Conservation (phyloP, 2,113 vertebrate species). For the Turdus rufiventris region DNA sequence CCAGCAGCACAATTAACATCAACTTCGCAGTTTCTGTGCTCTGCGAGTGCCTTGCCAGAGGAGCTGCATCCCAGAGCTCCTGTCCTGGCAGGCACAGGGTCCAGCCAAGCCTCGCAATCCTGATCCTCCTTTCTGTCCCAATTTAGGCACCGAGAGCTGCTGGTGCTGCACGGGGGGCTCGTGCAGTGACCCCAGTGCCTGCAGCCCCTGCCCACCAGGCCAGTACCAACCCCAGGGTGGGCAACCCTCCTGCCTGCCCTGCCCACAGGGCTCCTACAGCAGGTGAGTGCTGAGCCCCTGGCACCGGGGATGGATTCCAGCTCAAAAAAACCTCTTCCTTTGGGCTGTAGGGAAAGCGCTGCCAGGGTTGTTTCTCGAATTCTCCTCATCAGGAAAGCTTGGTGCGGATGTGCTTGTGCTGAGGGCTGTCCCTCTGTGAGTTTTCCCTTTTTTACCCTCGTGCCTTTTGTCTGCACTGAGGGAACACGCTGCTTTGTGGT, state of each 20-base stretch:
- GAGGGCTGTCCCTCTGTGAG: background rate
- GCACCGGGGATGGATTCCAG: too few relatives aligned
- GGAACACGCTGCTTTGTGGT: background rate
- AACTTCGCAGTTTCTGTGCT: background rate
- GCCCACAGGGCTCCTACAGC: slow-evolving; percentile 72
- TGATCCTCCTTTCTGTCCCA: background rate
- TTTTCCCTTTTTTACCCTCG: accelerated
- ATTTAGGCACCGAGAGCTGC: slow-evolving; percentile 75
- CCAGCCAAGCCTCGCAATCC: background rate
- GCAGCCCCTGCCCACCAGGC: slow-evolving; percentile 74
- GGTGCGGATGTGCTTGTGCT: background rate
- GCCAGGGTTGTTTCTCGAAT: background rate
- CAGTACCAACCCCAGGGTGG: slow-evolving; percentile 77
- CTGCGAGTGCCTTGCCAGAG: background rate
- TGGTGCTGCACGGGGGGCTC: slow-evolving; percentile 72
- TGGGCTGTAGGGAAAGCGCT: background rate
- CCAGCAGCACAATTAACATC: background rate
- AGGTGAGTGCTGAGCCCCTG: slow-evolving; percentile 70
- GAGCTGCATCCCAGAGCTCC: background rate
- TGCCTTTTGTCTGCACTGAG: background rate
- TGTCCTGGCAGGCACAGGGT: background rate
- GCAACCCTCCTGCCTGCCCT: slow-evolving; percentile 76
- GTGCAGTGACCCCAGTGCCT: slow-evolving; percentile 71
- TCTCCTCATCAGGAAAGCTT: background rate
- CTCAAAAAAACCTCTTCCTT: background rate